Base-by-base conservation (phyloP, 2,113 vertebrate genomes). In the Pomatorhinus ruficollis region DNA sequence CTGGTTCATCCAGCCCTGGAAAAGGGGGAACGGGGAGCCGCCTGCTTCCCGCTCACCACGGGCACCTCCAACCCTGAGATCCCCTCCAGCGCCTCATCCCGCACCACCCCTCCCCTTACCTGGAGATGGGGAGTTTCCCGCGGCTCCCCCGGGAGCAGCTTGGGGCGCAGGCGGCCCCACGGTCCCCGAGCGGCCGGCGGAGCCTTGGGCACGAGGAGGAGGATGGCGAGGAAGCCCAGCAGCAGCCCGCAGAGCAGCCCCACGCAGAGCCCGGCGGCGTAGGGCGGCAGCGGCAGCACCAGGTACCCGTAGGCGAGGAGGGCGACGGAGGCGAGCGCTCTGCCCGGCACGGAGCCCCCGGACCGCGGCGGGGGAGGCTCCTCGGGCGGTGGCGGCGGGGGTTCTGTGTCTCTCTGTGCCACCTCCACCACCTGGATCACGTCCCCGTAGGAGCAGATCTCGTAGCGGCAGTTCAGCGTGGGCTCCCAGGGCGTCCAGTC, bases 1-100 rank as follows among this genome's bases (percentile, higher is more conserved):
- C 95, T 99, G 98, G 90, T 99, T 99, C 98, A 99, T 98, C 99
- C 99, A 99, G 54, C 98, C 98, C 99, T 99, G 97, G 18, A 10
- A 8, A 12, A 19, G 37, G n/a, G 87, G 33, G 28, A 27, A 85
- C 24, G 60, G 21, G 47, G 22, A 49, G 6, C 54, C 0, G 3
- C 9, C 63, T 56, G 92, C 87, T 57, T 94, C 95, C 49, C n/a
- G 12, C 69, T 12, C 25, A 13, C 54, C 10, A 4, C 17, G 5
- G 0, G 11, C 69, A 30, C 39, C 59, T 0, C 13, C 3, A 33
- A 3, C 25, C 17, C 49, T 0, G 18, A 4, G 5, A 7, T 30
- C 20, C 39, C 37, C 31, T 33, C 39, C 83, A 23, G 49, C 23
- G 4, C 50, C 50, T 33, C 79, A 15, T 4, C 56, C 60, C 2